These are phyloP conservation scores for Sandelia bainsii DNA, from an alignment of 2,797 vertebrate genomes.

Conservation along the genomic window DNA sequence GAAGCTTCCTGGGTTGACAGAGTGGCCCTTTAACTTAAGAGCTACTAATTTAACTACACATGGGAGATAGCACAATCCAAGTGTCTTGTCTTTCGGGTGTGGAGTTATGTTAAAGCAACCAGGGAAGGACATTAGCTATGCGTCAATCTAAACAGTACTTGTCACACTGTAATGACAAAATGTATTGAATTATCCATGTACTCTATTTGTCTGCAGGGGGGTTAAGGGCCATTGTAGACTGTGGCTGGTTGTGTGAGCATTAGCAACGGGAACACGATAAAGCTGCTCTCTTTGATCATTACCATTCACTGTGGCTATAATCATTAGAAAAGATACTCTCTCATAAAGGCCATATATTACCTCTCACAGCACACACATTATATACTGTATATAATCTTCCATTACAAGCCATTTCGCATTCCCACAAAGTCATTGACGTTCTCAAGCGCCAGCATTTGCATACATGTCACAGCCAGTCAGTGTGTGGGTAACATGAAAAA, in stretches of 20 bases:
- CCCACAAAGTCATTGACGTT: conserved; percentile 15
- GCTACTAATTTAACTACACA: conserved; percentile 27
- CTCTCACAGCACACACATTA: conserved; percentile 18
- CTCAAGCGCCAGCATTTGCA: conserved; percentile 42
- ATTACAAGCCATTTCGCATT: conserved; percentile 36
- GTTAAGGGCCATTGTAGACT: conserved; percentile 39
- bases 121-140: conserved; percentile 40
- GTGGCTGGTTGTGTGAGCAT: conserved; percentile 32
- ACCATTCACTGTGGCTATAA: conserved; percentile 54
- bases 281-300: conserved; percentile 46
- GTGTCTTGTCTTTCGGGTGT: not conserved
- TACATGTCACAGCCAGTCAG: conserved; percentile 44
- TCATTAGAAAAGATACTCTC: conserved; percentile 40
- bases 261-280: conserved; percentile 38
- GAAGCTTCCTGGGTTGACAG: not conserved
- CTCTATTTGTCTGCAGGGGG: conserved; percentile 32
- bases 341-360: conserved; percentile 35
- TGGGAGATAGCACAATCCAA: not conserved
- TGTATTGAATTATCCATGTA: conserved; percentile 60
- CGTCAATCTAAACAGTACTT: conserved; percentile 29
- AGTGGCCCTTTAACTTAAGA: conserved; percentile 12
- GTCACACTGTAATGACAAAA: conserved; percentile 50
- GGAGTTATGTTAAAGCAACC: conserved; percentile 1
- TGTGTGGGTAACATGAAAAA: conserved; percentile 54
- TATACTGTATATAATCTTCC: conserved; percentile 21